Evolutionary conservation across 2,888 invertebrate genomes (phyloP).

Genomic region (Troglohyphantes excavatus): DNA sequence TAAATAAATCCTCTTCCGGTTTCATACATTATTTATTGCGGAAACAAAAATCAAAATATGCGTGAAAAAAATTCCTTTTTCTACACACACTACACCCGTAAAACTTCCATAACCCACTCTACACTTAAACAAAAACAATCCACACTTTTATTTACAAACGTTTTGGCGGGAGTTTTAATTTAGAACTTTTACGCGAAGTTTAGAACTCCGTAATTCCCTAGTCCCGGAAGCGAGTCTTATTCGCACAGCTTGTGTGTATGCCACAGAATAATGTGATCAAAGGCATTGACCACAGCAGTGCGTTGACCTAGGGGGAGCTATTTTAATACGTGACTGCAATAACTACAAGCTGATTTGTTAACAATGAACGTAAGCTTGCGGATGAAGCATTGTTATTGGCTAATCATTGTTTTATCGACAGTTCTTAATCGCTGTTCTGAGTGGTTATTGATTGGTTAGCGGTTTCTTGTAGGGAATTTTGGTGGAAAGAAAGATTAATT

Average conservation of each 20-base stretch:
- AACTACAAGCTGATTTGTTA: conserved; percentile 30
- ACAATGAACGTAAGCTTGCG: conserved; percentile 23
- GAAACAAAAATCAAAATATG: neutral
- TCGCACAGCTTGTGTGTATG: conserved; percentile 14
- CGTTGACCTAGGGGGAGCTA: conserved; percentile 64
- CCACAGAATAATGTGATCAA: conserved; percentile 38
- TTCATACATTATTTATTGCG: neutral
- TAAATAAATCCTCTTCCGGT: conserved; percentile 4
- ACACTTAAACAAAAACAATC: too few relatives aligned
- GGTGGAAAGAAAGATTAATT: neutral
- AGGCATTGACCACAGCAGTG: conserved; percentile 75
- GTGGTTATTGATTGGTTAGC: neutral
- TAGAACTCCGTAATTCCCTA: neutral
- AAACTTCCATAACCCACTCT: neutral
- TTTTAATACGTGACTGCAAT: conserved; percentile 42
- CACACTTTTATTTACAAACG: neutral
- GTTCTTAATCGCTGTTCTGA: neutral
- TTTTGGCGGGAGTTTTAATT: neutral
- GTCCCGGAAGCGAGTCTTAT: conserved; percentile 48
- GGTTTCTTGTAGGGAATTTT: neutral
- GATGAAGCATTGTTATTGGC: neutral
- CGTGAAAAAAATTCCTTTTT: neutral
- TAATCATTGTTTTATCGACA: conserved; percentile 12
- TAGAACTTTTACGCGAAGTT: neutral
- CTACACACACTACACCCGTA: neutral